Base-by-base conservation (phyloP, 2,888 invertebrate species). In the Cremastobaeus sp. region DNA sequence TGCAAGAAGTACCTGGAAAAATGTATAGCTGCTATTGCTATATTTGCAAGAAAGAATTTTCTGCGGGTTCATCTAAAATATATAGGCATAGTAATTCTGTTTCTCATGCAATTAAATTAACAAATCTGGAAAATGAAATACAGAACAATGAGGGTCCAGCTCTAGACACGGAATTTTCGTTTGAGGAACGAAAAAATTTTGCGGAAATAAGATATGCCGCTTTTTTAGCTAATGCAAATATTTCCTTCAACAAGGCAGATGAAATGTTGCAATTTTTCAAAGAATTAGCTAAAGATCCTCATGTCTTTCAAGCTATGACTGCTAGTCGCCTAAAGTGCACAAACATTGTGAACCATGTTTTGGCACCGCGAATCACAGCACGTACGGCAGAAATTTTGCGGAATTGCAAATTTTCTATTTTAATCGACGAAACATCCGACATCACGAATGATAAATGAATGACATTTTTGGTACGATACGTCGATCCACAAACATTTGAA, bases 201-300 rank as follows among this genome's bases (percentile, higher is more conserved):
- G 70, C 71, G 2, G 75, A 72, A 48, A 68, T 75, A 41, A 11
- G 48, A 11, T 59, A 71, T 39, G 52, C 66, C 4, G 28, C 66
- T n/a, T 60, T 71, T 9, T 6, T 75, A 8, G 54, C 59, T 2
- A 62, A 66, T 30, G 17, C 54, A 4, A 66, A 75, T 48, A 66
- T 66, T 34, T 30, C 75, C 4, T 47, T 20, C n/a, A n/a, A n/a
- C n/a, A n/a, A n/a, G n/a, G n/a, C n/a, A n/a, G n/a, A n/a, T n/a
- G n/a, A n/a, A n/a, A 50, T 70, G 32, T 9, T 74, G 6, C 17
- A 32, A 1, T 48, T 77, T 8, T 64, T 72, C 28, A 54, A 76
- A 52, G 47, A 64, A 2, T 6, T 68, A 11, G 57, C 47, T 3
- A 34, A 54, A 18, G 74, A 76, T 14, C 60, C 74, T 21, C 6